Evolutionary conservation across 2,888 invertebrate species (phyloP).

Genomic region (Eupithecia subfuscata): DNA sequence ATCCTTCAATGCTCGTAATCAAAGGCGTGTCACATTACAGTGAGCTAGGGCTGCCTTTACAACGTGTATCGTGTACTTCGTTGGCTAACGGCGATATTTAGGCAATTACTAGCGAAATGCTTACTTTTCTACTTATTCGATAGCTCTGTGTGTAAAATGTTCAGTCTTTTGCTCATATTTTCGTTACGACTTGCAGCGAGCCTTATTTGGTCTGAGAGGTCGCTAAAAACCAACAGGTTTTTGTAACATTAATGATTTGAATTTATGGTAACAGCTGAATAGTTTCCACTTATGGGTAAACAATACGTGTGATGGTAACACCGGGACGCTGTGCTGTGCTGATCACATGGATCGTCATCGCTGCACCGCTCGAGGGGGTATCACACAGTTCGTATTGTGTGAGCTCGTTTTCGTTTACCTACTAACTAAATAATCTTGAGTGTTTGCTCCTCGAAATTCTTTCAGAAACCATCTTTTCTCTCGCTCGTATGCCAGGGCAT

Average conservation of each 20-base stretch:
- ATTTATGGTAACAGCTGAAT: neutral
- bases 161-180: neutral
- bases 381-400: neutral
- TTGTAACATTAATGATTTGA: neutral
- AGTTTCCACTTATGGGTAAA: neutral
- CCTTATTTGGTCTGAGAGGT: neutral
- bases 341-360: neutral
- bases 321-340: too few species aligned
- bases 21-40: slow-evolving; percentile 62
- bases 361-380: neutral
- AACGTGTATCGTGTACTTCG: neutral
- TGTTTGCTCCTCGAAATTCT: neutral
- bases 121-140: neutral
- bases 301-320: neutral
- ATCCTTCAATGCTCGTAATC: slow-evolving; percentile 74
- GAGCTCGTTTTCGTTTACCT: neutral
- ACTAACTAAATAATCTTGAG: neutral
- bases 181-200: neutral
- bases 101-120: neutral
- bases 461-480: neutral
- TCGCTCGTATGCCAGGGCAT: too few species aligned
- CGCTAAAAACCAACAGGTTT: neutral
- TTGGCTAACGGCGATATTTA: neutral
- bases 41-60: slow-evolving; percentile 60
- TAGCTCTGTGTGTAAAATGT: neutral